Base-by-base conservation (phyloP, 23 tunicate species). In the Clavelina lepadiformis region DNA sequence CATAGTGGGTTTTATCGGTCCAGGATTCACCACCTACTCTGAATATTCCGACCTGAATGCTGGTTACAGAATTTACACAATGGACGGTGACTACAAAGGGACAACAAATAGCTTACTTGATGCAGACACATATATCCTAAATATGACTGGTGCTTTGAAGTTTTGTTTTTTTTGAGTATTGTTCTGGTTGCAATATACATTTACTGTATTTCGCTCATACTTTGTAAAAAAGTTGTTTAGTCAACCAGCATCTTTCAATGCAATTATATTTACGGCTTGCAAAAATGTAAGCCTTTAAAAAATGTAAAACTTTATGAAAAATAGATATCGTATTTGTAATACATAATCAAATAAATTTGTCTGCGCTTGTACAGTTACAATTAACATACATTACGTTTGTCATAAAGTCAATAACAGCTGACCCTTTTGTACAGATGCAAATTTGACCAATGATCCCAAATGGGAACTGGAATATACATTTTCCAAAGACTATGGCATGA, bases 371-470 rank as follows among this genome's bases (percentile, higher is more conserved):
- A n/a, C n/a, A n/a, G n/a, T n/a, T n/a, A n/a, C n/a, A n/a, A n/a
- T n/a, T n/a, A n/a, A n/a, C n/a, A n/a, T n/a, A n/a, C n/a, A n/a
- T n/a, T n/a, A n/a, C n/a, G n/a, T n/a, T n/a, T n/a, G n/a, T n/a
- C n/a, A n/a, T n/a, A n/a, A n/a, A n/a, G n/a, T n/a, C n/a, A n/a
- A n/a, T n/a, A n/a, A n/a, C n/a, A n/a, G n/a, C n/a, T n/a, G n/a
- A n/a, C n/a, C n/a, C n/a, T n/a, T n/a, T n/a, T n/a, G n/a, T n/a
- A 37, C 46, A 86, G 95, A 86, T 7, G 95, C 95, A 28, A 86
- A 86, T 35, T 21, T 55, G 1, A 46, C 69, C 0, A 74, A 72
- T 34, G 31, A 46, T 3, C 79, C 83, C 26, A 50, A 31, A 3
- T 86, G 95, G 95, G 55, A 53, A 51, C 56, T 46, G 0, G 95